Percentiles rank a stretch among this genome's conserved stretches.
These are phyloP conservation scores for Austrofundulus limnaeus DNA, from an alignment of 2,113 vertebrate species.

Conservation along the genomic window DNA sequence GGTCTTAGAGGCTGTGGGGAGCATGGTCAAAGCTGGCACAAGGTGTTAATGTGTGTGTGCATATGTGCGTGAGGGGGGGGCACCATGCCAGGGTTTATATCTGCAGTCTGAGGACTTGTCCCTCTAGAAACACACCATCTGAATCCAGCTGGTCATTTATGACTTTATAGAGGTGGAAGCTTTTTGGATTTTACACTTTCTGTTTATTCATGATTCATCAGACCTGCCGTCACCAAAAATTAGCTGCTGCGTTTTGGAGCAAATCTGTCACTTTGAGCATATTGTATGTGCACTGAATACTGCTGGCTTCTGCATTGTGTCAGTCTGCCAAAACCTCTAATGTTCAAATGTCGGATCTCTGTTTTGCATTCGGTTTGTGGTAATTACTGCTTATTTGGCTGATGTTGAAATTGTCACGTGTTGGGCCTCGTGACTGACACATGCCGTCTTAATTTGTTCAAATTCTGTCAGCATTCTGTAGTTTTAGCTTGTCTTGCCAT, in stretches of 20 bases:
- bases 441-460: neutral
- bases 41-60: constrained; percentile 44
- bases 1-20: constrained; percentile 71
- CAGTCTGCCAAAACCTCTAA: constrained; percentile 61
- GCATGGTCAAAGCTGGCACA: constrained; percentile 69
- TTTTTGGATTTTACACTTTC: constrained; percentile 57
- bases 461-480: neutral
- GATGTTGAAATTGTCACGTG: constrained; percentile 37
- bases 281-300: constrained; percentile 54
- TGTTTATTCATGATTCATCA: constrained; percentile 62
- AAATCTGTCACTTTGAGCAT: constrained; percentile 65
- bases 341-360: constrained; percentile 63
- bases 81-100: constrained; percentile 71
- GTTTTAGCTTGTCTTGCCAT: constrained; percentile 10
- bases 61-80: constrained; percentile 51
- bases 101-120: constrained; percentile 66
- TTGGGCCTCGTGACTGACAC: constrained; percentile 25
- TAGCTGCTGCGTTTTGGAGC: constrained; percentile 52
- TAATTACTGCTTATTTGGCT: constrained; percentile 50
- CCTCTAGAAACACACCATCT: constrained; percentile 64
- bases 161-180: constrained; percentile 49
- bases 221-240: constrained; percentile 62
- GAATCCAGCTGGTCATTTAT: constrained; percentile 71
- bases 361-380: constrained; percentile 51
- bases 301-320: constrained; percentile 43